phyloP scores from a whole-genome alignment of 2,888 invertebrate species.

The Orchesellides sinensis region DNA sequence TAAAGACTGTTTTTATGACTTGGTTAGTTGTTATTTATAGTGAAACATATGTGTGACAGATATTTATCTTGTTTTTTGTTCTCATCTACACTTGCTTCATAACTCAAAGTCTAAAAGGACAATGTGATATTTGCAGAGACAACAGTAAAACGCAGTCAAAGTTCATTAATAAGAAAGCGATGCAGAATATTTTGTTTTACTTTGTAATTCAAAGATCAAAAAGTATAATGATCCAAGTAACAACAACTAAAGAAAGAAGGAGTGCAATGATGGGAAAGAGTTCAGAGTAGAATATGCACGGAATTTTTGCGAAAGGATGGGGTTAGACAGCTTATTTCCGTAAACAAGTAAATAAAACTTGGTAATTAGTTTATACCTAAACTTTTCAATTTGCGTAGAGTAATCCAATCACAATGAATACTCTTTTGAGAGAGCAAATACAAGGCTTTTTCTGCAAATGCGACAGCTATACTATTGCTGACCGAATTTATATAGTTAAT shows the following conservation, averaged over 20 bases:
- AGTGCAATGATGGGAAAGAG: slow-evolving; percentile 55
- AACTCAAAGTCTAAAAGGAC: not conserved
- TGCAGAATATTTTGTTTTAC: not conserved
- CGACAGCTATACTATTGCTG: too few relatives aligned
- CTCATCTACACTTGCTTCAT: not conserved
- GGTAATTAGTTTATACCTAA: too few relatives aligned
- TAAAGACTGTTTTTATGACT: too few relatives aligned
- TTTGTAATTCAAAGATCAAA: slow-evolving; percentile 56
- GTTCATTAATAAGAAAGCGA: not conserved
- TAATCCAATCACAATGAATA: too few relatives aligned
- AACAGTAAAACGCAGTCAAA: not conserved
- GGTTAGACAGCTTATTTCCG: not conserved
- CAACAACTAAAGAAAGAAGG: slow-evolving; percentile 51
- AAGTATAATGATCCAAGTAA: slow-evolving; percentile 60
- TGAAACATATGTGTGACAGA: too few relatives aligned
- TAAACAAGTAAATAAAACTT: too few relatives aligned
- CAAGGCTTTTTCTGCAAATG: too few relatives aligned
- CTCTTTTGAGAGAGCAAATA: too few relatives aligned
- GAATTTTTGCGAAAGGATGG: slow-evolving; percentile 43
- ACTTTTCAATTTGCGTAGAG: too few relatives aligned
- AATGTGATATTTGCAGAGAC: not conserved
- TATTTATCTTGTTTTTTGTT: too few relatives aligned
- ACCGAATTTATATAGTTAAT: too few relatives aligned
- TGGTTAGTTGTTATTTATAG: too few relatives aligned
- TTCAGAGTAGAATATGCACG: slow-evolving; percentile 57